Evolutionary conservation across 2,888 invertebrate genomes (phyloP).

Genomic region (Diachrysia chrysitis): DNA sequence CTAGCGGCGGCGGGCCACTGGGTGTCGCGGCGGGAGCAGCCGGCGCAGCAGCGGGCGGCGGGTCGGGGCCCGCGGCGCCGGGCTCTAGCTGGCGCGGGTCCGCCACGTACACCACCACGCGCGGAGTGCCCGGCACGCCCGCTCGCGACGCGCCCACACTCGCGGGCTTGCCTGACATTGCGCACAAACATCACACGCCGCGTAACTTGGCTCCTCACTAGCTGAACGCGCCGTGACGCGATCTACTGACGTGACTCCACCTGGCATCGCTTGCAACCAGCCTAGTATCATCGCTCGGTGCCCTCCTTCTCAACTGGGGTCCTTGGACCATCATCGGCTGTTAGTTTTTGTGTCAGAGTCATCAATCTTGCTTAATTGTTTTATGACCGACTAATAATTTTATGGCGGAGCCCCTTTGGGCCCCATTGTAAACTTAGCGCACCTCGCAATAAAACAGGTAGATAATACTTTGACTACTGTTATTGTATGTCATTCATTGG

Average conservation of each 20-base stretch:
- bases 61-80: conserved; percentile 80
- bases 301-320: conserved; percentile 70
- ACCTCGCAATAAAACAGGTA: conserved; percentile 76
- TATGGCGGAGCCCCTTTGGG: conserved; percentile 87
- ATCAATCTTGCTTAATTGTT: conserved; percentile 79
- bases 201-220: conserved; percentile 83
- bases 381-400: conserved; percentile 81
- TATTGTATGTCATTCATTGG: conserved; percentile 69
- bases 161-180: conserved; percentile 94
- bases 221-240: conserved; percentile 78
- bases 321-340: conserved; percentile 82
- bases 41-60: conserved; percentile 67
- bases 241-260: conserved; percentile 75
- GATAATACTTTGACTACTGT: conserved; percentile 66
- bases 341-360: conserved; percentile 73
- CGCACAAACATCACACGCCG: conserved; percentile 92
- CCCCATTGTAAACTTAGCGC: conserved; percentile 83
- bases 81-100: conserved; percentile 87
- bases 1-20: conserved; percentile 60
- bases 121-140: conserved; percentile 85
- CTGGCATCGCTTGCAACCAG: conserved; percentile 80
- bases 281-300: conserved; percentile 82
- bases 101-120: conserved; percentile 88
- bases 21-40: conserved; percentile 53
- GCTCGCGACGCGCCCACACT: conserved; percentile 90